Percentiles rank a stretch among this genome's conserved stretches.
These are phyloP conservation scores for Neomicropteryx cornuta DNA, from an alignment of 1,140 invertebrate genomes.

Conservation along the genomic window DNA sequence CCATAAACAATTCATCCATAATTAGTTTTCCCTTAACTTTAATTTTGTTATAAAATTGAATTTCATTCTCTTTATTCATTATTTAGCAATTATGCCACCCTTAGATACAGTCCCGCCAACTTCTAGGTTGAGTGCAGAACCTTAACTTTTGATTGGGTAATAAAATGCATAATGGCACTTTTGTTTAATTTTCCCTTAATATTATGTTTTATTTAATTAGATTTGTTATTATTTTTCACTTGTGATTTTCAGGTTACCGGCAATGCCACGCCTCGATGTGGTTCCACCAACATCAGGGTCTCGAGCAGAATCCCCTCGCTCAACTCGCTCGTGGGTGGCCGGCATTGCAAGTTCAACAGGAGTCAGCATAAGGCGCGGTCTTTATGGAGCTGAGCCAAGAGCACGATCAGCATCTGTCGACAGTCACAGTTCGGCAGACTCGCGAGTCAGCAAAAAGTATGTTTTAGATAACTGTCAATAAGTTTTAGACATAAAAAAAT, in stretches of 20 bases:
- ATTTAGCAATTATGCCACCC: no score
- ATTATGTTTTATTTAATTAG: slow-evolving; percentile 3
- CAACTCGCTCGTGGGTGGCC: slow-evolving; percentile 74
- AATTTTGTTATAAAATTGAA: no score
- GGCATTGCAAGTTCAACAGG: no score
- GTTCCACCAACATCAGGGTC: slow-evolving; percentile 19
- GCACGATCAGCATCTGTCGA: slow-evolving; percentile 72
- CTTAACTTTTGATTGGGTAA: no score
- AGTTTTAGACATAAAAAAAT: neutral
- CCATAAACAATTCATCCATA: no score
- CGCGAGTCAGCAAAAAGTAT: slow-evolving; percentile 53
- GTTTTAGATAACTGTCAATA: slow-evolving; percentile 9
- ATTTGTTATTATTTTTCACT: slow-evolving; percentile 6
- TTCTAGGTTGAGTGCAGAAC: no score
- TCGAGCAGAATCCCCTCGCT: slow-evolving; percentile 57
- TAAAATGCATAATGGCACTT: neutral
- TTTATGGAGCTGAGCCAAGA: slow-evolving; percentile 52
- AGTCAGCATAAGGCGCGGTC: slow-evolving; percentile 59
- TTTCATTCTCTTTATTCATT: no score
- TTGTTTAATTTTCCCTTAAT: neutral
- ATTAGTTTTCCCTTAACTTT: no score
- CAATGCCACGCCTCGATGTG: slow-evolving; percentile 17
- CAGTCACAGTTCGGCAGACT: slow-evolving; percentile 75
- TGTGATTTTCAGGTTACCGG: slow-evolving; percentile 23
- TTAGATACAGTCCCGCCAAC: no score